Percentiles rank a stretch among this genome's conserved stretches.
Conservation (phyloP, 2,888 invertebrate species). For the Antitype chi region DNA sequence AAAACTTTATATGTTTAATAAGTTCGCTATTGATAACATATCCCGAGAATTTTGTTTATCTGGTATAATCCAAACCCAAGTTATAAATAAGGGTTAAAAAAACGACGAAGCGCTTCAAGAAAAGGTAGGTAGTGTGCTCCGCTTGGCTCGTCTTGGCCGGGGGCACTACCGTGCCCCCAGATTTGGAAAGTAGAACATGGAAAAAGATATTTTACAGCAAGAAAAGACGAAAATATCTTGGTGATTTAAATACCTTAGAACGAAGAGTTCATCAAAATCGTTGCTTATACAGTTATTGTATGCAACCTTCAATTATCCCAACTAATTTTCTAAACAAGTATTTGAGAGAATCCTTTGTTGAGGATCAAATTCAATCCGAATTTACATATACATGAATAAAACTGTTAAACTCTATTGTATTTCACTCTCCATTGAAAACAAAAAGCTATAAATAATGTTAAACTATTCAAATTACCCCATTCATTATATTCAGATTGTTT, state of each 20-base stretch:
- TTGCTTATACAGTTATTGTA: neutral
- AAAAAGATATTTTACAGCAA: too few species aligned
- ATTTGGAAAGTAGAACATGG: neutral
- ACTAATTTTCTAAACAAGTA: constrained; percentile 22
- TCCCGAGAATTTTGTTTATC: too few species aligned
- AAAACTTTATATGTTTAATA: too few species aligned
- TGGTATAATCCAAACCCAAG: too few species aligned
- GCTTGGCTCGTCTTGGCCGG: too few species aligned
- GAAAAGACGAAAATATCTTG: neutral
- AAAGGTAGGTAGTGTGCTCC: too few species aligned
- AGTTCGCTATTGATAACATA: too few species aligned
- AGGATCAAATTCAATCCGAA: constrained; percentile 29
- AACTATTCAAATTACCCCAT: constrained; percentile 46
- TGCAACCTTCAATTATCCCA: neutral
- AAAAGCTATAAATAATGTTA: constrained; percentile 34
- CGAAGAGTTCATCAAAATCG: neutral
- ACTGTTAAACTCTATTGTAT: constrained; percentile 21
- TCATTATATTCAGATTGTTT: constrained; percentile 60
- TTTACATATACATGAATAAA: constrained; percentile 30
- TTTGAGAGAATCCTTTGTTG: constrained; percentile 16
- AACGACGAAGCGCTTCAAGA: too few species aligned
- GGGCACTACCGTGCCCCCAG: too few species aligned
- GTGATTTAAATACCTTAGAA: neutral
- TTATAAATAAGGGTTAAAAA: too few species aligned
- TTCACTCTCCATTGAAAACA: constrained; percentile 44